phyloP scores from a whole-genome alignment of 2,797 vertebrate genomes.

The Rhinatrema bivittatum region DNA sequence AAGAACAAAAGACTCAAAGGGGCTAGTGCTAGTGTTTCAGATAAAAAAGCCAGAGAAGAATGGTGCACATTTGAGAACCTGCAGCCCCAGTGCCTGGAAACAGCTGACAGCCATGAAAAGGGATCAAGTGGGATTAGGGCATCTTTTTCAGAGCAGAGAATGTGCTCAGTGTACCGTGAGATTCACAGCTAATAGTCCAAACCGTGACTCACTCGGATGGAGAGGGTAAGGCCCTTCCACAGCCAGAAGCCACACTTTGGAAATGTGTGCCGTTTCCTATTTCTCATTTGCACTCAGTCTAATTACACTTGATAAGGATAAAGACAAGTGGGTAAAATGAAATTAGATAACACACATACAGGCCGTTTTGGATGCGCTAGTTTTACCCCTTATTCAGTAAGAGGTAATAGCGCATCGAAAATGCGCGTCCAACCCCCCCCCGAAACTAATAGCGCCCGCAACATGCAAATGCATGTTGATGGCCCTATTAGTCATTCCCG shows the following conservation, averaged over 20 bases:
- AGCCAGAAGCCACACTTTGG: too few relatives aligned
- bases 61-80: constrained; percentile 33
- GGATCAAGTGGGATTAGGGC: constrained; percentile 55
- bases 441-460: too few relatives aligned
- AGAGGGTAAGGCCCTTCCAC: constrained; percentile 1
- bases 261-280: too few relatives aligned
- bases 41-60: neutral
- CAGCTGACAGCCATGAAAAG: constrained; percentile 55
- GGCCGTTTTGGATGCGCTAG: too few relatives aligned
- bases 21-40: constrained; percentile 6
- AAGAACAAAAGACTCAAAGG: constrained; percentile 11
- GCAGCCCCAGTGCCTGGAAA: constrained; percentile 47
- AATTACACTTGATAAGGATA: too few relatives aligned
- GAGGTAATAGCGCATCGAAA: too few relatives aligned
- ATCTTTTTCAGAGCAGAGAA: constrained; percentile 45
- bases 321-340: rapidly evolving
- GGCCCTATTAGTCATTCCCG: too few relatives aligned
- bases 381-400: too few relatives aligned
- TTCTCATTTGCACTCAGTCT: too few relatives aligned
- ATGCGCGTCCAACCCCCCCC: too few relatives aligned
- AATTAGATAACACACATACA: too few relatives aligned
- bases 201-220: constrained; percentile 16
- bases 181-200: constrained; percentile 2
- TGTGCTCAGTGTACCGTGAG: constrained; percentile 15
- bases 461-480: too few relatives aligned